phyloP scores from a whole-genome alignment of 2,113 vertebrate genomes.

The Gasterosteus nipponicus region DNA sequence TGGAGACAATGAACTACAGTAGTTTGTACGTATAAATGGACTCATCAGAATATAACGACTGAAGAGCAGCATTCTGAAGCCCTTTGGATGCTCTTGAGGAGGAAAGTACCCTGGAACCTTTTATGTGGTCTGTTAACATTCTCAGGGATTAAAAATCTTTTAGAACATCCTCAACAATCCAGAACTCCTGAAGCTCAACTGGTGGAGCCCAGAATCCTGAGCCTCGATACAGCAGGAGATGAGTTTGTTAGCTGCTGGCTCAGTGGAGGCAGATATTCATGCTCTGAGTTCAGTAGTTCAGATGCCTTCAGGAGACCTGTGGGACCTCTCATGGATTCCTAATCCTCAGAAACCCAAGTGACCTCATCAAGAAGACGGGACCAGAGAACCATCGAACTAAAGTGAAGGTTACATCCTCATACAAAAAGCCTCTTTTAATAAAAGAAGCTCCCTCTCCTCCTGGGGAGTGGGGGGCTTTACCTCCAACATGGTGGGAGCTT shows the following conservation, averaged over 20 bases:
- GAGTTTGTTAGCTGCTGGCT: too few relatives aligned
- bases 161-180: not conserved
- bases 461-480: too few relatives aligned
- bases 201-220: too few relatives aligned
- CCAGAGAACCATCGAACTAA: slow-evolving; percentile 12
- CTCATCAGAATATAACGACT: too few relatives aligned
- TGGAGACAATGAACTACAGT: not conserved
- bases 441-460: not conserved
- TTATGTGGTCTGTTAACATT: not conserved
- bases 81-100: not conserved
- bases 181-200: too few relatives aligned
- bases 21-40: not conserved
- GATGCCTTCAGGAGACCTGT: not conserved
- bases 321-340: not conserved
- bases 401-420: slow-evolving; percentile 44
- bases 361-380: not conserved
- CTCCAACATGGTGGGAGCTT: too few relatives aligned
- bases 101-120: not conserved
- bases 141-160: not conserved
- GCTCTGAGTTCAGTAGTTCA: too few relatives aligned
- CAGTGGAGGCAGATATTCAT: too few relatives aligned
- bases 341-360: not conserved
- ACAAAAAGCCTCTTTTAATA: slow-evolving; percentile 32
- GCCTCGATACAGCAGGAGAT: too few relatives aligned
- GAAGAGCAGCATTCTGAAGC: too few relatives aligned